phyloP scores from a whole-genome alignment of 2,888 invertebrate species.

The Cephus pulcher region DNA sequence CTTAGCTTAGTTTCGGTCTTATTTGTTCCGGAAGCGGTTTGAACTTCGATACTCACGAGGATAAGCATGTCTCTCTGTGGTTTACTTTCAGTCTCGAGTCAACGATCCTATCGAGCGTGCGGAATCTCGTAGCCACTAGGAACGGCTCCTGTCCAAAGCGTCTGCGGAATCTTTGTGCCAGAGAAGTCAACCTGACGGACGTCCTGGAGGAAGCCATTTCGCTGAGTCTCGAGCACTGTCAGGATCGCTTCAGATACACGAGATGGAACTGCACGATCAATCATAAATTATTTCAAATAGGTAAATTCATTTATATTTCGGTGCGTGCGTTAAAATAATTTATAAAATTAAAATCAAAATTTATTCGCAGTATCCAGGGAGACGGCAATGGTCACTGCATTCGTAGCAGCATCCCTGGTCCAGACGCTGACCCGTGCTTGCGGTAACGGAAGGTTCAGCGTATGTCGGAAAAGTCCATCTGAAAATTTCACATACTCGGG shows the following conservation, averaged over 20 bases:
- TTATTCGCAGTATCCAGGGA: conserved; percentile 72
- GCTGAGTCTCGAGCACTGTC: conserved; percentile 73
- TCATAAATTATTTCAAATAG: conserved; percentile 69
- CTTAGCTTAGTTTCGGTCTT: not conserved
- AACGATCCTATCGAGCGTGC: conserved; percentile 7
- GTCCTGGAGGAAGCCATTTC: conserved; percentile 71
- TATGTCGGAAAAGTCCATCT: conserved; percentile 50
- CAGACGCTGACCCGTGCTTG: conserved; percentile 80
- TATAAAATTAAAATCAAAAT: not conserved
- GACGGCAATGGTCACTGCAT: conserved; percentile 79
- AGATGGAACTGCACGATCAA: conserved; percentile 78
- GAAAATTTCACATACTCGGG: not conserved
- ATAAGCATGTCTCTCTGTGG: not conserved
- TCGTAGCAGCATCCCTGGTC: conserved; percentile 79
- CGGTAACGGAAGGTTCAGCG: conserved; percentile 75
- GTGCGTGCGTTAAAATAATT: not conserved
- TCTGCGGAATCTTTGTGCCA: conserved; percentile 70
- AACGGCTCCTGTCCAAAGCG: conserved; percentile 12
- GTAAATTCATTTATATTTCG: conserved; percentile 25
- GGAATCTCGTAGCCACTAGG: not conserved
- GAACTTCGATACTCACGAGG: not conserved
- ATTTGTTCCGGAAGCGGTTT: not conserved
- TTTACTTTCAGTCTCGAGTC: not conserved
- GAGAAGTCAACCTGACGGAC: conserved; percentile 70
- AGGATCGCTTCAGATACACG: conserved; percentile 76